Conservation (phyloP, 2,888 invertebrate genomes). For the Mallateleia sp. region DNA sequence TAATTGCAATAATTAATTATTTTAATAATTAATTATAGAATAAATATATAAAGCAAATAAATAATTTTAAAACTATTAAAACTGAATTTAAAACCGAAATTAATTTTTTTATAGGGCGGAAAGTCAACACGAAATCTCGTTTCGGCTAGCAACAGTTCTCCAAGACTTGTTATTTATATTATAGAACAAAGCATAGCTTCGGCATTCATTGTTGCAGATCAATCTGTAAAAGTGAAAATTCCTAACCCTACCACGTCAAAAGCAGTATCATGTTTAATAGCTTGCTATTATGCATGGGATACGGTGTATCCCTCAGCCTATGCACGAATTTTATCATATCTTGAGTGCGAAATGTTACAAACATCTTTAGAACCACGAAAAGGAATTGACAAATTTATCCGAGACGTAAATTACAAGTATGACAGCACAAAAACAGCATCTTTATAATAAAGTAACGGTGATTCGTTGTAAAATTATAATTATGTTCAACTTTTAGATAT, state of each 20-base stretch:
- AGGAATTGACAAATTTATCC: constrained; percentile 3
- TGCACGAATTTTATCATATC: not conserved
- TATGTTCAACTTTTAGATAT: no score
- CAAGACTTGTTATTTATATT: not conserved
- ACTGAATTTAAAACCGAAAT: no score
- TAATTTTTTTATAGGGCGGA: not conserved
- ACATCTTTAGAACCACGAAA: not conserved
- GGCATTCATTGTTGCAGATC: not conserved
- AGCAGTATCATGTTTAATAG: not conserved
- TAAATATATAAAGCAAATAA: no score
- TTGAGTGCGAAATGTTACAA: not conserved
- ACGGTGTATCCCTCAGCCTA: not conserved
- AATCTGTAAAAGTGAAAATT: not conserved
- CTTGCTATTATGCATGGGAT: not conserved
- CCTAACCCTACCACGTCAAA: not conserved
- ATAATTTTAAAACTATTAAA: no score
- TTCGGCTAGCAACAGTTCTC: not conserved
- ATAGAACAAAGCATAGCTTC: not conserved
- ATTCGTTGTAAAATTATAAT: no score
- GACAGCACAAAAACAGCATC: no score
- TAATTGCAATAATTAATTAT: no score
- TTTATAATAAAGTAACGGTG: not conserved
- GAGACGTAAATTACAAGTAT: not conserved
- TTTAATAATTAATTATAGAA: no score
- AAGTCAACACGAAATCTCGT: not conserved